These are phyloP conservation scores for human DNA, from an alignment of 2,113 vertebrate species.

Conservation along the genomic window GRCh38 chr4:57325501-57326000, in stretches of 20 bases:
- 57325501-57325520: background rate
- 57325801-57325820: slow-evolving; percentile 51
- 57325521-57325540: background rate
- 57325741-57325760: background rate
- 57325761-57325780: background rate
- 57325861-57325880: slow-evolving; percentile 55
- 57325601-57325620: background rate
- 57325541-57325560: background rate
- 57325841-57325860: slow-evolving; percentile 51
- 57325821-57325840: slow-evolving; percentile 63
- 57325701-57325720: background rate
- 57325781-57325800: slow-evolving; percentile 42
- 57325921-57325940: slow-evolving; percentile 32
- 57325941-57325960: slow-evolving; percentile 48
- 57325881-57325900: slow-evolving; percentile 54
- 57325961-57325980: slow-evolving; percentile 58
- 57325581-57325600: background rate
- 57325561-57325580: background rate
- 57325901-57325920: slow-evolving; percentile 52
- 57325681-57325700: background rate
- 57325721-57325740: background rate
- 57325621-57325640: background rate
- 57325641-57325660: background rate
- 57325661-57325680: background rate
- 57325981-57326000: slow-evolving; percentile 60